phyloP scores from a whole-genome alignment of 2,797 vertebrate species.

The Oophaga sylvatica region DNA sequence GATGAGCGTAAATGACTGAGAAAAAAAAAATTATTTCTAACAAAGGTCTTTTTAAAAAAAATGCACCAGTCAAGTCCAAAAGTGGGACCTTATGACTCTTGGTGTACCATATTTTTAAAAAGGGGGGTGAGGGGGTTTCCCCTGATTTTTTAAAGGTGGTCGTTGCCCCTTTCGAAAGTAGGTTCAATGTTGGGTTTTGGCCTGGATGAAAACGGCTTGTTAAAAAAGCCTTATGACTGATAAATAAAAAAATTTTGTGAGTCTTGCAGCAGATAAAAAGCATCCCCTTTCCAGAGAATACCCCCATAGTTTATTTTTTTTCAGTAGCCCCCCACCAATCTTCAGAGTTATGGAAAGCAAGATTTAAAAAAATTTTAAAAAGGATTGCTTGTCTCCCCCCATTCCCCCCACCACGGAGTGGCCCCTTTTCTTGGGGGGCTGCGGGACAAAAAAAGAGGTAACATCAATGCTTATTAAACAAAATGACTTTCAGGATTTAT shows the following conservation, averaged over 20 bases:
- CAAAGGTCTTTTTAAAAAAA: too few relatives aligned
- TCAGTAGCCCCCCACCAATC: background rate
- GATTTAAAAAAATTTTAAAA: background rate
- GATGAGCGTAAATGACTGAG: too few relatives aligned
- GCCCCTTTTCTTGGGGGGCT: conserved; percentile 1
- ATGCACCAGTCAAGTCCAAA: too few relatives aligned
- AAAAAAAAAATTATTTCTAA: too few relatives aligned
- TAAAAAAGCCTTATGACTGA: too few relatives aligned
- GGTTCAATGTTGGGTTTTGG: too few relatives aligned
- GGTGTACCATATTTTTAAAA: too few relatives aligned
- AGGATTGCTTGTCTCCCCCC: background rate
- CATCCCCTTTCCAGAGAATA: conserved; percentile 18
- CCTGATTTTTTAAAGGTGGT: too few relatives aligned
- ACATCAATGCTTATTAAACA: conserved; percentile 34
- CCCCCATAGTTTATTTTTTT: background rate
- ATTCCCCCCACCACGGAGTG: conserved; percentile 16
- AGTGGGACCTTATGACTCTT: too few relatives aligned
- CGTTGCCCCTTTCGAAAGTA: too few relatives aligned
- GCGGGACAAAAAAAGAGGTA: conserved; percentile 54
- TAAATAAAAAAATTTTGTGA: background rate
- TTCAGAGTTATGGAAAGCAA: background rate
- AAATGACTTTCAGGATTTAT: background rate
- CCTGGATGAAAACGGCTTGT: too few relatives aligned
- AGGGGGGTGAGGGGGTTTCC: too few relatives aligned
- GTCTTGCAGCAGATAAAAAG: conserved; percentile 25